Evolutionary conservation across 2,113 vertebrate species (phyloP).

Genomic region (Anarhynchus alexandrinus): DNA sequence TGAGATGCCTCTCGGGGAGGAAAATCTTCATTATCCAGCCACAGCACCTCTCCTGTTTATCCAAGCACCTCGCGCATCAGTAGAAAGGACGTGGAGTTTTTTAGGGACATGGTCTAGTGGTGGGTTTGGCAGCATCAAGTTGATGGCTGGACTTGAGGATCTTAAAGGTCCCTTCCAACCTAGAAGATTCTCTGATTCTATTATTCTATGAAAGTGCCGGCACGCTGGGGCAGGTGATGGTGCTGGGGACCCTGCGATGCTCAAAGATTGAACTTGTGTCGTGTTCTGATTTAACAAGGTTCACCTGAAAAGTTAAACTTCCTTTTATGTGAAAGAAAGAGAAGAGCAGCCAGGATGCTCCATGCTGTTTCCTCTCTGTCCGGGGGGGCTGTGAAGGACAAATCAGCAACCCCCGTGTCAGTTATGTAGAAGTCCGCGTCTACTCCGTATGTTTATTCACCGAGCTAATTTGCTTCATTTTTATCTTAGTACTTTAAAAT

Average conservation of each 20-base stretch:
- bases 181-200: too few species aligned
- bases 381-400: background rate
- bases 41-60: background rate
- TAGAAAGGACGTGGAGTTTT: too few species aligned
- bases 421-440: accelerated
- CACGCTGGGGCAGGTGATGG: accelerated
- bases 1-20: background rate
- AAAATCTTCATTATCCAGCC: background rate
- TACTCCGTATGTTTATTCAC: background rate
- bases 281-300: background rate
- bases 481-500: background rate
- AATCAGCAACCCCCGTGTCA: accelerated
- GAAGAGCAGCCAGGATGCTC: background rate
- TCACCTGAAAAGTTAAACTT: background rate
- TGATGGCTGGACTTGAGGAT: too few species aligned
- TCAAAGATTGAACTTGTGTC: accelerated
- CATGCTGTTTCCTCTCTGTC: background rate
- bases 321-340: background rate
- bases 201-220: background rate
- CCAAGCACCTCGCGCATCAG: background rate
- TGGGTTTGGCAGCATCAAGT: too few species aligned
- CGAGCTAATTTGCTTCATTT: background rate
- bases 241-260: background rate
- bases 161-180: too few species aligned
- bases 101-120: too few species aligned